A percentile compares a stretch with the other conserved stretches of the same genome.
Evolutionary conservation across 2,888 invertebrate genomes (phyloP).

Genomic region (Nomada ruficornis): DNA sequence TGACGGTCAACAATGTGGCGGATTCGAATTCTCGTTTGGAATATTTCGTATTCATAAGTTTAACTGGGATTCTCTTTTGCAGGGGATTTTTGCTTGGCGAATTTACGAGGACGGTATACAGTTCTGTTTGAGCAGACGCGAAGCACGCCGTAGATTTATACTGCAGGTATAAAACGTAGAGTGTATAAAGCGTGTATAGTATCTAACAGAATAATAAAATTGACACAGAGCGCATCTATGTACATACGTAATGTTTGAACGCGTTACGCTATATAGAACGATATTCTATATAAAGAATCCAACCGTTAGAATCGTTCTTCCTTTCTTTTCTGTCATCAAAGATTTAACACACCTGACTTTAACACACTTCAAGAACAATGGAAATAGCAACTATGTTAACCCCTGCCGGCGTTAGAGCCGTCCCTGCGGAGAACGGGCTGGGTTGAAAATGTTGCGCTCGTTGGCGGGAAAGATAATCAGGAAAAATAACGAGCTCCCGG

Average conservation of each 20-base stretch:
- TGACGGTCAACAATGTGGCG: background rate
- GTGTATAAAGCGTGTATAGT: background rate
- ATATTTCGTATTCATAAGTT: too few relatives aligned
- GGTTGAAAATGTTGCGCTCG: background rate
- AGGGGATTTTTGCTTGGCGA: background rate
- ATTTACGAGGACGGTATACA: background rate
- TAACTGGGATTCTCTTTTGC: background rate
- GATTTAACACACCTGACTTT: background rate
- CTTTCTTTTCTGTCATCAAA: background rate
- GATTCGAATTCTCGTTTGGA: background rate
- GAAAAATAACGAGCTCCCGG: slow-evolving; percentile 41
- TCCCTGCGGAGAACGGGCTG: background rate
- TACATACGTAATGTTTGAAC: too few relatives aligned
- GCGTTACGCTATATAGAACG: background rate
- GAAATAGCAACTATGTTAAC: slow-evolving; percentile 2
- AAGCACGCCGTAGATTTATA: too few relatives aligned
- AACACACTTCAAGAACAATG: background rate
- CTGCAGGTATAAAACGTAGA: background rate
- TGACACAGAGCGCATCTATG: background rate
- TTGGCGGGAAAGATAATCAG: slow-evolving; percentile 10
- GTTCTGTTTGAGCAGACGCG: background rate
- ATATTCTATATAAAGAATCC: background rate
- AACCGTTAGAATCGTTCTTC: background rate
- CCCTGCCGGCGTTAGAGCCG: background rate
- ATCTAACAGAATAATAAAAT: background rate